Conservation (phyloP, 2,888 invertebrate genomes). For the Xanthorhoe spadicearia region DNA sequence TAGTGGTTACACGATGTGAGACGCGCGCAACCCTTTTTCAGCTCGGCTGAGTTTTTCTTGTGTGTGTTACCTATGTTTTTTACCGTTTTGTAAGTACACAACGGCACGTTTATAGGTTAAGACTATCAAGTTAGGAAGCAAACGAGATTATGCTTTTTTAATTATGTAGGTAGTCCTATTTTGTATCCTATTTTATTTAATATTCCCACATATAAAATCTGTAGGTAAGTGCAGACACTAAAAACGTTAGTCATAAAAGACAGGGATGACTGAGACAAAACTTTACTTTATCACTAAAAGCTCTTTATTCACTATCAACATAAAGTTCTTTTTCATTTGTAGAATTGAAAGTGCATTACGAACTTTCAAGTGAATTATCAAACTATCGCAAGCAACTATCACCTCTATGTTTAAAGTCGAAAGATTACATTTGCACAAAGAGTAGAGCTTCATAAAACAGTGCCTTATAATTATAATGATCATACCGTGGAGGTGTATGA, state of each 20-base stretch:
- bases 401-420: neutral
- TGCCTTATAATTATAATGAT: constrained; percentile 11
- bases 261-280: neutral
- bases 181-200: neutral
- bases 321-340: neutral
- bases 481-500: constrained; percentile 4
- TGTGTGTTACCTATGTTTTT: too few relatives aligned
- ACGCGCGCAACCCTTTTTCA: too few relatives aligned
- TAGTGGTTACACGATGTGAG: too few relatives aligned
- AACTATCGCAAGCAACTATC: neutral
- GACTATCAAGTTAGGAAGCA: too few relatives aligned
- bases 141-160: neutral
- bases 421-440: neutral
- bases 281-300: neutral
- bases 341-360: neutral
- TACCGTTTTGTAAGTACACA: too few relatives aligned
- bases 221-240: neutral
- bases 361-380: constrained; percentile 6
- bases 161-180: neutral
- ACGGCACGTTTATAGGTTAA: too few relatives aligned
- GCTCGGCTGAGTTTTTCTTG: neutral
- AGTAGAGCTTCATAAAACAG: constrained; percentile 9
- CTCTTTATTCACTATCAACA: neutral
- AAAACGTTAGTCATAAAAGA: neutral
- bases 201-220: neutral